These are phyloP conservation scores for Papilio aristodemus DNA, from an alignment of 1,140 invertebrate species.

Conservation along the genomic window DNA sequence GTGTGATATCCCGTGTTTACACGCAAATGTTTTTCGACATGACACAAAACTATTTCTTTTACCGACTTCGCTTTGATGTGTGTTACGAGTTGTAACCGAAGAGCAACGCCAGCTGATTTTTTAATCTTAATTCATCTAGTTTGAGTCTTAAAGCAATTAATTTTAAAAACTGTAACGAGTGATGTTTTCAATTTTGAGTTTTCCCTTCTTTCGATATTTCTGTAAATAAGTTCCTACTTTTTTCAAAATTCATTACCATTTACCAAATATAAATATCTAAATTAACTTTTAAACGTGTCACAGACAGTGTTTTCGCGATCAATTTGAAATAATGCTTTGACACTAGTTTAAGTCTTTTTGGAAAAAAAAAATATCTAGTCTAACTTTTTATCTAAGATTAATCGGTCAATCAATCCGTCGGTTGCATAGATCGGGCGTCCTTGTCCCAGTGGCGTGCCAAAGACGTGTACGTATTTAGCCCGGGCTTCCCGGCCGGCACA, in stretches of 20 bases:
- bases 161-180: not conserved
- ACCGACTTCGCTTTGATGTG: slow-evolving; percentile 3
- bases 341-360: not conserved
- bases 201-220: not conserved
- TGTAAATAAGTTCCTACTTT: slow-evolving; percentile 25
- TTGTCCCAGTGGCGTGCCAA: slow-evolving; percentile 76
- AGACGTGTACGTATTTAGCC: slow-evolving; percentile 70
- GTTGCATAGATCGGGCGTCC: slow-evolving; percentile 70
- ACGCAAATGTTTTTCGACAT: slow-evolving; percentile 8
- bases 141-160: not conserved
- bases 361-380: slow-evolving; percentile 18
- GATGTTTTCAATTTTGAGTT: slow-evolving; percentile 1
- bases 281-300: not conserved
- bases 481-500: slow-evolving; percentile 58
- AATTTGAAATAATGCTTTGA: not conserved
- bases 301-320: not conserved
- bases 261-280: not conserved
- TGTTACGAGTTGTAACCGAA: not conserved
- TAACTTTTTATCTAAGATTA: slow-evolving; percentile 60
- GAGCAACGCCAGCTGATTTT: not conserved
- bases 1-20: slow-evolving; percentile 8
- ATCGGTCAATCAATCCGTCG: slow-evolving; percentile 76
- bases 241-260: not conserved
- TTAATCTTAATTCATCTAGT: not conserved
- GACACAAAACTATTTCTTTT: slow-evolving; percentile 10